Evolutionary conservation across 2,888 invertebrate species (phyloP).

Genomic region (Glaucopsyche alexis): DNA sequence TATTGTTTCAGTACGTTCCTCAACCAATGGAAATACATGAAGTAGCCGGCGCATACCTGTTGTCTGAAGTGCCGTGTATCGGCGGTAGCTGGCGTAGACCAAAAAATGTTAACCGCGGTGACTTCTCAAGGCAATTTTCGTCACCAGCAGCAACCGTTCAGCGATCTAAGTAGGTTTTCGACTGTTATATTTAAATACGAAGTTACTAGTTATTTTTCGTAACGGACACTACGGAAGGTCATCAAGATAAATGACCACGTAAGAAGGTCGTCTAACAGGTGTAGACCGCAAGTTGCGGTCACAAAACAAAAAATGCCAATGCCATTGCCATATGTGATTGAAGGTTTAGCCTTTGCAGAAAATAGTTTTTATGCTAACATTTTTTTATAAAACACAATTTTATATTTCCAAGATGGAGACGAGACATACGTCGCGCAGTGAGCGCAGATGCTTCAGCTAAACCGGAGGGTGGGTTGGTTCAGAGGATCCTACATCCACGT

Average conservation of each 20-base stretch:
- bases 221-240: background rate
- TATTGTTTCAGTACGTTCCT: constrained; percentile 19
- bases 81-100: constrained; percentile 66
- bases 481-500: constrained; percentile 54
- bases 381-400: no score
- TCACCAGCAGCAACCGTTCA: constrained; percentile 63
- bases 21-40: constrained; percentile 62
- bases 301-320: constrained; percentile 16
- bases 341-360: background rate
- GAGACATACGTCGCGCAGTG: constrained; percentile 65
- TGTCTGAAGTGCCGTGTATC: constrained; percentile 63
- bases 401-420: constrained; percentile 45
- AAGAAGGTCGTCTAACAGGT: constrained; percentile 10
- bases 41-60: constrained; percentile 64
- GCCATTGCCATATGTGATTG: background rate
- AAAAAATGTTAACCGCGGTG: constrained; percentile 47
- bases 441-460: constrained; percentile 67
- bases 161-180: constrained; percentile 47
- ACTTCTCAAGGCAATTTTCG: constrained; percentile 62
- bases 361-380: background rate
- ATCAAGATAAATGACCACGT: background rate
- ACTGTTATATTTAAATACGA: background rate
- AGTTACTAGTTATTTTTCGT: background rate
- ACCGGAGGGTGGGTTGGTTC: constrained; percentile 58
- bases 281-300: constrained; percentile 6